phyloP scores from a whole-genome alignment of 2,113 vertebrate species.

The Engystomops pustulosus region DNA sequence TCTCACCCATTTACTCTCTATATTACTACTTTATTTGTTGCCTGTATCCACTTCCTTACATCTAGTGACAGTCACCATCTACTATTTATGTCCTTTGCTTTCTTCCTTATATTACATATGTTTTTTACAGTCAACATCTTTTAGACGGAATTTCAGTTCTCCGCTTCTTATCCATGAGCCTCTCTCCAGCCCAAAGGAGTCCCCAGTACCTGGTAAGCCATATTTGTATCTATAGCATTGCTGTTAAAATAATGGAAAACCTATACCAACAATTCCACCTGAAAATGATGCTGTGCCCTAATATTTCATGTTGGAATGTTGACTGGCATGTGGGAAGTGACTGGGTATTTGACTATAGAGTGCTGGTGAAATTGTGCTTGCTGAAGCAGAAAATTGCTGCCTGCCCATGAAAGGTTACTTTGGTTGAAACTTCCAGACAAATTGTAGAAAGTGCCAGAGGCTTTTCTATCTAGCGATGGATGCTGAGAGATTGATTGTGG shows the following conservation, averaged over 20 bases:
- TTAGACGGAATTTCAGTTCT: conserved; percentile 91
- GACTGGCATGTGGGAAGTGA: neutral
- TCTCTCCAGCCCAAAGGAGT: conserved; percentile 78
- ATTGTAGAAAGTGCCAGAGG: neutral
- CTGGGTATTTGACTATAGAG: neutral
- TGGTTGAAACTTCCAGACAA: neutral
- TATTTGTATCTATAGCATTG: neutral
- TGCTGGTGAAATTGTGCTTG: conserved; percentile 19
- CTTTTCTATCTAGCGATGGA: neutral
- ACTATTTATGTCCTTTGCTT: too few species aligned
- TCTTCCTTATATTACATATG: neutral
- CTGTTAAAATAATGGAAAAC: neutral
- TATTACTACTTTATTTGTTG: neutral
- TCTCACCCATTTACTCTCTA: neutral
- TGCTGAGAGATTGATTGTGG: neutral
- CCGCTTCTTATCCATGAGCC: conserved; percentile 82
- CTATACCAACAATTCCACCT: neutral
- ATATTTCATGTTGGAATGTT: neutral
- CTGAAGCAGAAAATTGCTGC: neutral
- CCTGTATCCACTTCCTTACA: too few species aligned
- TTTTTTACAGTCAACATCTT: conserved; percentile 78
- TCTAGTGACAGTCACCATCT: too few species aligned
- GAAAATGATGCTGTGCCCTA: neutral
- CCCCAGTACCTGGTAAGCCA: conserved; percentile 69
- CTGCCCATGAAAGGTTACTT: conserved; percentile 6